These are phyloP conservation scores for Zoanthus sansibaricus DNA, from an alignment of 92 coral and sea anemone species.

Conservation along the genomic window DNA sequence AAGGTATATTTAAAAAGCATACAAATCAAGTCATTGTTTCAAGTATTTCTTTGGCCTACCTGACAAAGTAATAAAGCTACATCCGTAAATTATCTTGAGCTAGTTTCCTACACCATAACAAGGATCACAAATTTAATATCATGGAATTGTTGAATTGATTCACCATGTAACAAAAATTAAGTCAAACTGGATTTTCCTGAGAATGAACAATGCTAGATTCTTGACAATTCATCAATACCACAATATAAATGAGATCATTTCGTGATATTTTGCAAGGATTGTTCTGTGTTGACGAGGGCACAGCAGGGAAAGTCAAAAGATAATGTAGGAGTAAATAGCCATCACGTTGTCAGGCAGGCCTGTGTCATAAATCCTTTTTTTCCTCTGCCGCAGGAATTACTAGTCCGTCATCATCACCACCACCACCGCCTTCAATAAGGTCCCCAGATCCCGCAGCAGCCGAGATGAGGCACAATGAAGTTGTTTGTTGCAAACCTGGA, in stretches of 20 bases:
- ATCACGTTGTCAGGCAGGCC: constrained; percentile 56
- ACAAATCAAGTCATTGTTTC: background rate
- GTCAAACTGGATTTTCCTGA: background rate
- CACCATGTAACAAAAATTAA: background rate
- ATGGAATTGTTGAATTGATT: background rate
- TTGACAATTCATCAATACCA: background rate
- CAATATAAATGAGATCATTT: background rate
- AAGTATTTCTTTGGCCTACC: constrained; percentile 11
- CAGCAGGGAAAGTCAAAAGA: background rate
- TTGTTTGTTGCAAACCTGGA: constrained; percentile 56
- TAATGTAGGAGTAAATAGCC: background rate
- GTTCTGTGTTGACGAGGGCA: background rate
- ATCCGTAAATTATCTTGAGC: background rate
- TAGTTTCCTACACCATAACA: background rate
- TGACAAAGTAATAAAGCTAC: constrained; percentile 25
- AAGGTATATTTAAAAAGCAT: background rate
- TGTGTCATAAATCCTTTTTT: constrained; percentile 80
- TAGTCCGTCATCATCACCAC: constrained; percentile 98
- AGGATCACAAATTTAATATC: background rate
- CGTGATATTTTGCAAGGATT: background rate
- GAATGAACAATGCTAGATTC: background rate
- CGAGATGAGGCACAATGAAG: constrained; percentile 33
- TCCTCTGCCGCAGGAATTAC: constrained; percentile 85
- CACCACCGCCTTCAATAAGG: constrained; percentile 79
- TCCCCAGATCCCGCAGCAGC: constrained; percentile 73